A percentile compares a stretch with the other conserved stretches of the same genome.
These are phyloP conservation scores for Saguinus midas DNA, from an alignment of 2,113 vertebrate genomes.

Conservation along the genomic window DNA sequence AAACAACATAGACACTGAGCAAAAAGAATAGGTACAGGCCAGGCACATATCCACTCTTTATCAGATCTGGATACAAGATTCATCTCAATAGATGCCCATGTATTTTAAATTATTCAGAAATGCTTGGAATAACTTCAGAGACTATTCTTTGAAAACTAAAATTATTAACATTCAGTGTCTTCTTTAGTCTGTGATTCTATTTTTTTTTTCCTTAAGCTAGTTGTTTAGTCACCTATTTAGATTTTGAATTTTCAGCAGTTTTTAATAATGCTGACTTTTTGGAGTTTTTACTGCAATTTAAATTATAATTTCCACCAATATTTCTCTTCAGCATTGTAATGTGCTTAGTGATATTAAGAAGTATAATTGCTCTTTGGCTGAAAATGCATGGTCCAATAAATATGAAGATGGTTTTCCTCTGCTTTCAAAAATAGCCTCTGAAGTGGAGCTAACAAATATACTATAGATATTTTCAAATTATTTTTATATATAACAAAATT, in stretches of 20 bases:
- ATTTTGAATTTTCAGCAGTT: constrained; percentile 66
- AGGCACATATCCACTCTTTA: not conserved
- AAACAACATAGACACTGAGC: not conserved
- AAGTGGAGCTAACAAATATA: not conserved
- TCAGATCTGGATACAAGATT: not conserved
- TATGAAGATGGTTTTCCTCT: not conserved
- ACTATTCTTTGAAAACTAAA: constrained; percentile 48
- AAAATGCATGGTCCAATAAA: constrained; percentile 55
- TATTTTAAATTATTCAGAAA: constrained; percentile 1
- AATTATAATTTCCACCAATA: constrained; percentile 51
- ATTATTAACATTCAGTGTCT: not conserved
- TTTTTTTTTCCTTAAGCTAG: not conserved
- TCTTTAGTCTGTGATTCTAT: not conserved
- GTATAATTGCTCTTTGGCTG: constrained; percentile 46
- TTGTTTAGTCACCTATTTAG: constrained; percentile 37
- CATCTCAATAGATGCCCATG: not conserved
- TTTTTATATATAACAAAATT: not conserved
- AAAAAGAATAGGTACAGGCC: not conserved
- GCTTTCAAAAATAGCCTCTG: constrained; percentile 23
- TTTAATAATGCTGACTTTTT: constrained; percentile 59
- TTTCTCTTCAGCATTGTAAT: constrained; percentile 52
- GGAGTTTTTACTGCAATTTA: constrained; percentile 56
- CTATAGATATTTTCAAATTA: not conserved
- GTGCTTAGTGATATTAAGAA: constrained; percentile 61
- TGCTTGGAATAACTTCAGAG: not conserved